phyloP scores from a whole-genome alignment of 2,797 vertebrate genomes.

The Sorex maritimensis region DNA sequence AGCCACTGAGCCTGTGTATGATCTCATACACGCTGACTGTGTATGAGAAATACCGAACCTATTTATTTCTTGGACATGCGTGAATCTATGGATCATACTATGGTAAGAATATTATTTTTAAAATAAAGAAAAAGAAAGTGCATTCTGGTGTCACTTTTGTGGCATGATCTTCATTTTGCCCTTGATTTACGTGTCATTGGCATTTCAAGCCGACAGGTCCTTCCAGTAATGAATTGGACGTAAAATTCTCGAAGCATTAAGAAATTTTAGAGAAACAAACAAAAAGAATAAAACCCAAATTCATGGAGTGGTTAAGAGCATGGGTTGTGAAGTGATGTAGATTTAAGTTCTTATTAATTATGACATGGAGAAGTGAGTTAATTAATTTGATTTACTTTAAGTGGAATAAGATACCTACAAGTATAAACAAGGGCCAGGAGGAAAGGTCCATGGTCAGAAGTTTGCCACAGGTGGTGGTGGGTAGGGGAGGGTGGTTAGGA shows the following conservation, averaged over 20 bases:
- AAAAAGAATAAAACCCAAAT: no score
- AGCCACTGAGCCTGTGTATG: no score
- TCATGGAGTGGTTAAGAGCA: background rate
- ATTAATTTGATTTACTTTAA: background rate
- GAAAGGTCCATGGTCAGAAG: no score
- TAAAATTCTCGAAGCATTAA: constrained; percentile 23
- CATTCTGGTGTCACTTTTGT: background rate
- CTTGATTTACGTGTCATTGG: background rate
- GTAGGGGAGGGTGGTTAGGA: no score
- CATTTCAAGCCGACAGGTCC: background rate
- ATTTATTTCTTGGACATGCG: background rate
- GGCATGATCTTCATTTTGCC: background rate
- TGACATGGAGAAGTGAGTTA: background rate
- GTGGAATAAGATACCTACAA: background rate
- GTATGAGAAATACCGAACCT: background rate
- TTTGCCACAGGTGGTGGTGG: no score
- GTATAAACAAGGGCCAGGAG: background rate
- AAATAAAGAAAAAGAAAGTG: background rate
- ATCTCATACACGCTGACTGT: no score
- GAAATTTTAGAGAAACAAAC: constrained; percentile 12
- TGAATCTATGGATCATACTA: background rate
- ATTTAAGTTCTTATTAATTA: background rate
- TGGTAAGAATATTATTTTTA: background rate
- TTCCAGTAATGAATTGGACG: background rate
- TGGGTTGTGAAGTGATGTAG: background rate